A percentile compares a stretch with the other conserved stretches of the same genome.
phyloP scores from a whole-genome alignment of 2,888 invertebrate species.

The Drosophila multiciliata region DNA sequence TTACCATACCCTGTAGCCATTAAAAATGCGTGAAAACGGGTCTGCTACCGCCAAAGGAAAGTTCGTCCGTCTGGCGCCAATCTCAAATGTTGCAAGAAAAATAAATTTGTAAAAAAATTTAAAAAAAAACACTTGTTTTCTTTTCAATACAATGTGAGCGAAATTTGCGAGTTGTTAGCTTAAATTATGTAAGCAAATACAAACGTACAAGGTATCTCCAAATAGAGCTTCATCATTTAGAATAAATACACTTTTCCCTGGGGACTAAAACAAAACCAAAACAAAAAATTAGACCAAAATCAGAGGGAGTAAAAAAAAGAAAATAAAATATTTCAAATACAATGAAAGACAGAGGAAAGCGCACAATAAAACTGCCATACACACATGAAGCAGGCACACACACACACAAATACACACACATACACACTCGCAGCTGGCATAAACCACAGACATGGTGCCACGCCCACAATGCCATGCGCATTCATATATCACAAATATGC shows the following conservation, averaged over 20 bases:
- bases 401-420: conserved; percentile 11
- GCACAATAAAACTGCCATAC: conserved; percentile 73
- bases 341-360: conserved; percentile 39
- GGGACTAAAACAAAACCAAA: conserved; percentile 39
- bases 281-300: conserved; percentile 58
- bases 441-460: conserved; percentile 71
- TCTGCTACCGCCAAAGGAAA: background rate
- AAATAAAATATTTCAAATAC: conserved; percentile 33
- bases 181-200: background rate
- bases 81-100: background rate
- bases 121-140: background rate
- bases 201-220: background rate
- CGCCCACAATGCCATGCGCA: conserved; percentile 64
- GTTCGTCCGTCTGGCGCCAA: background rate
- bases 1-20: conserved; percentile 1
- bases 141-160: background rate
- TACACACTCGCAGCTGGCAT: conserved; percentile 37
- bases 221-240: background rate
- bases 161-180: background rate
- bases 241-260: conserved; percentile 20
- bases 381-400: conserved; percentile 49
- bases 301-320: conserved; percentile 58
- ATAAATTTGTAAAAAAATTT: background rate
- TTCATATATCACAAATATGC: conserved; percentile 77
- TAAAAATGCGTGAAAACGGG: background rate